Evolutionary conservation across 2,113 vertebrate genomes (phyloP), one percentile per base, ranked within the genome.

Genomic region (Rhynchopsitta pachyrhyncha): DNA sequence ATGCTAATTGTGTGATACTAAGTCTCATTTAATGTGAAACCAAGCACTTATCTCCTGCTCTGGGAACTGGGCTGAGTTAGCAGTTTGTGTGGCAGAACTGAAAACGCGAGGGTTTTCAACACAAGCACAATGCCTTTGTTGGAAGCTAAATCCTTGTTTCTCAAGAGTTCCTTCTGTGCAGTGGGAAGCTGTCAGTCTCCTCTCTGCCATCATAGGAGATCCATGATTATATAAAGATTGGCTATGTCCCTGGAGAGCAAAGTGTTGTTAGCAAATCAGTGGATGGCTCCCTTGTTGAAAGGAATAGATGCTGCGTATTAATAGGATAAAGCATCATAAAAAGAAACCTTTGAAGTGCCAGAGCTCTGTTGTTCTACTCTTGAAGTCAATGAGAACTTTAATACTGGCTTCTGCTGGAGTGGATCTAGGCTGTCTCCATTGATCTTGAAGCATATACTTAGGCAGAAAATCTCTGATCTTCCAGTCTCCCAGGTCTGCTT

Each of bases 191-290:
- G 55, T 35, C 24, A 46, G 57, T 37, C 39, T 22, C 75, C 41
- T 77, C 59, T 44, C 33, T 0, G 4, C 57, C 42, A 12, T 7
- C 6, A 27, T 10, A 17, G 76, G 69, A 0, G 0, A 80, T 12
- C 50, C 14, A 3, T 20, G 62, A 18, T 74, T 79, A 9, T 46
- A 55, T 16, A 71, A 95, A 77, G 50, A 44, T 1, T 1, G 39
- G 35, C 28, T 67, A 27, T 0, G 0, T 25, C 84, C 46, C 33
- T 9, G 33, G 71, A 82, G 53, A 88, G 53, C 46, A 37, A 33
- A 81, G 18, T 6, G 25, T 42, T 82, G 84, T 55, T 33, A 55
- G 62, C 6, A 31, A n/a, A 86, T 18, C 41, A 20, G 24, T 19
- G 86, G 64, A 75, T 78, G 67, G 25, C 25, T 90, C 37, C 66